Percentiles rank a stretch among this genome's conserved stretches.
phyloP scores from a whole-genome alignment of 1,140 invertebrate species.

The Aphaenogaster rudis region DNA sequence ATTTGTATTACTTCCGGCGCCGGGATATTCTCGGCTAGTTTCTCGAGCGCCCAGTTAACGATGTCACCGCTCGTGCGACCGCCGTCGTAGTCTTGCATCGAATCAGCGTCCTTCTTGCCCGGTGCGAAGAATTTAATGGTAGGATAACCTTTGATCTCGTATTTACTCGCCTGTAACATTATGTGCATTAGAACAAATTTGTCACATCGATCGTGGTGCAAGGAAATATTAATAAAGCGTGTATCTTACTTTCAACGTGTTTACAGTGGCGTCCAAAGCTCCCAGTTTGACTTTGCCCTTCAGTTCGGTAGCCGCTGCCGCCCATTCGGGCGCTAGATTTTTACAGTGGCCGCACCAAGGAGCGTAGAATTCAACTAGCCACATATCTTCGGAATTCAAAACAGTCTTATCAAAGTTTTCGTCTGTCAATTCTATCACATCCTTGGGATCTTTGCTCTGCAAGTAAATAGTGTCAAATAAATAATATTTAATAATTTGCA shows the following conservation, averaged over 20 bases:
- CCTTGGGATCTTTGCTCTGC: slow-evolving; percentile 87
- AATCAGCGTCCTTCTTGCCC: slow-evolving; percentile 92
- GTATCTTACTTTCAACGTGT: slow-evolving; percentile 90
- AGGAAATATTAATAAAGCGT: not conserved
- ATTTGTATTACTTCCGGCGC: slow-evolving; percentile 94
- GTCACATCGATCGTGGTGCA: not conserved
- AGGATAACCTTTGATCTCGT: slow-evolving; percentile 96
- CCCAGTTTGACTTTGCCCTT: slow-evolving; percentile 99
- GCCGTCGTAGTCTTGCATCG: slow-evolving; percentile 94
- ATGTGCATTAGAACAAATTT: slow-evolving; percentile 11
- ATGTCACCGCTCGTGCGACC: slow-evolving; percentile 97
- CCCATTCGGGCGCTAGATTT: slow-evolving; percentile 98
- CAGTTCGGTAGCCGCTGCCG: slow-evolving; percentile 96
- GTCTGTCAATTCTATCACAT: slow-evolving; percentile 97
- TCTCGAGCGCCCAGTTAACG: slow-evolving; percentile 95
- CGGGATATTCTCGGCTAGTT: slow-evolving; percentile 94
- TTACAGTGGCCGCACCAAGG: slow-evolving; percentile 99
- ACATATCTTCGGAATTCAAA: slow-evolving; percentile 96
- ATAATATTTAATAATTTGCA: slow-evolving; percentile 22
- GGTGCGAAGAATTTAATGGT: slow-evolving; percentile 98
- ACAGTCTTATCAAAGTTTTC: slow-evolving; percentile 97
- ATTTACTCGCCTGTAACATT: slow-evolving; percentile 88
- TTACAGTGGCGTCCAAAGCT: slow-evolving; percentile 98
- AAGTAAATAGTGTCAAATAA: slow-evolving; percentile 15
- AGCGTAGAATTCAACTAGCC: slow-evolving; percentile 99